Conservation (phyloP, 2,113 vertebrate species). For the Nothobranchius furzeri region DNA sequence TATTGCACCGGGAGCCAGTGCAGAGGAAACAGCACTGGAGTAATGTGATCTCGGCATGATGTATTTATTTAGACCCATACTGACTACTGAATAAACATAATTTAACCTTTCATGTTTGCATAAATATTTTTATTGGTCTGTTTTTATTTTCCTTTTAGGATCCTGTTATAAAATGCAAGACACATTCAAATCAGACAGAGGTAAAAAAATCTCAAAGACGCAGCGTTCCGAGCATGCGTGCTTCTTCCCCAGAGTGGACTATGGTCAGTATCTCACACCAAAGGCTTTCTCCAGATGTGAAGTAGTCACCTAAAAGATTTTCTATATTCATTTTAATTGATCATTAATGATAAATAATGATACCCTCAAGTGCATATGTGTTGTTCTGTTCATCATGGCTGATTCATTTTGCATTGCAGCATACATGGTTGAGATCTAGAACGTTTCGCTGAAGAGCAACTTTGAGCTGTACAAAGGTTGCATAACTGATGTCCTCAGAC, state of each 20-base stretch:
- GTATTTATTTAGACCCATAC: not conserved
- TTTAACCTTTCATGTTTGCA: too few relatives aligned
- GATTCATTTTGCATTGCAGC: slow-evolving; percentile 59
- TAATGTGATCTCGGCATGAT: not conserved
- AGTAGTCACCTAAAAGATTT: not conserved
- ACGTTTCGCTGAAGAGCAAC: slow-evolving; percentile 61
- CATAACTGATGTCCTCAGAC: slow-evolving; percentile 54
- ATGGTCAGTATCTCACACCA: slow-evolving; percentile 62
- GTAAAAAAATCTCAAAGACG: not conserved
- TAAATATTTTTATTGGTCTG: not conserved
- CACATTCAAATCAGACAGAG: slow-evolving; percentile 6
- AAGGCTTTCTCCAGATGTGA: not conserved
- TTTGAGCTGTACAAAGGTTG: slow-evolving; percentile 68
- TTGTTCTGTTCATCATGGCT: not conserved
- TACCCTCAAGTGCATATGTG: not conserved
- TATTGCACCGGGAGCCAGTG: too few relatives aligned
- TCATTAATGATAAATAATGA: not conserved
- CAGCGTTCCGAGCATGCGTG: slow-evolving; percentile 65
- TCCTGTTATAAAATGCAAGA: slow-evolving; percentile 70
- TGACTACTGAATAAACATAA: not conserved
- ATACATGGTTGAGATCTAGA: slow-evolving; percentile 54
- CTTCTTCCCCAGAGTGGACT: slow-evolving; percentile 67
- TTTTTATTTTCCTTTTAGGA: slow-evolving; percentile 42
- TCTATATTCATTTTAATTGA: too few relatives aligned
- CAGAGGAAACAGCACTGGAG: too few relatives aligned